Conservation (phyloP, 2,888 invertebrate species). For the Dusona sp. region DNA sequence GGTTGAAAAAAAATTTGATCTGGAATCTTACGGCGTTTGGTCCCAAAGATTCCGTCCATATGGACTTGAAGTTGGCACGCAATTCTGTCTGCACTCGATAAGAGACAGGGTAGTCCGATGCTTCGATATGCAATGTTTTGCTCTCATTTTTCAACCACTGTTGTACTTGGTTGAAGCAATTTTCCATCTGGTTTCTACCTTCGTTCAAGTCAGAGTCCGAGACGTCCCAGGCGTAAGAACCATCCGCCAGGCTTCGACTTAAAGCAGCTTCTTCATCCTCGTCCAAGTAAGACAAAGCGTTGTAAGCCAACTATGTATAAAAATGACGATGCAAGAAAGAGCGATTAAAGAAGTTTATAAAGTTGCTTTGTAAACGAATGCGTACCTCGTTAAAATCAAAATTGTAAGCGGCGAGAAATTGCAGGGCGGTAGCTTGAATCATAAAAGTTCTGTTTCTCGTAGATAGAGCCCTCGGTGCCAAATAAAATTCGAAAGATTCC, state of each 20-base stretch:
- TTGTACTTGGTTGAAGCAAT: conserved; percentile 78
- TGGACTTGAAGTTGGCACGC: conserved; percentile 85
- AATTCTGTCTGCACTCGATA: conserved; percentile 88
- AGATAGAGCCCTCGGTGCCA: conserved; percentile 88
- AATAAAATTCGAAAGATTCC: conserved; percentile 89
- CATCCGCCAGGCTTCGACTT: conserved; percentile 81
- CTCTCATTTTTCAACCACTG: conserved; percentile 81
- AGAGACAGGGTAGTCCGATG: conserved; percentile 85
- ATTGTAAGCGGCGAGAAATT: conserved; percentile 88
- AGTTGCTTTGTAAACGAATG: background rate
- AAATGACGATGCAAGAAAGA: background rate
- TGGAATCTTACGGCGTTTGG: conserved; percentile 70
- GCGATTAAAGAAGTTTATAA: background rate
- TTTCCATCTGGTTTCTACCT: conserved; percentile 80
- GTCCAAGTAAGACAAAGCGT: conserved; percentile 89
- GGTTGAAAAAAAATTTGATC: background rate
- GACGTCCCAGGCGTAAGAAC: conserved; percentile 74
- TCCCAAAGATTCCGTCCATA: conserved; percentile 81
- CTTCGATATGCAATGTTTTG: conserved; percentile 81
- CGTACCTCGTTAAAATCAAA: conserved; percentile 92
- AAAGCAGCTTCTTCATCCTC: conserved; percentile 85
- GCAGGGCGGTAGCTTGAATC: conserved; percentile 88
- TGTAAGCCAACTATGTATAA: conserved; percentile 87
- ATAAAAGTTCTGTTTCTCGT: conserved; percentile 87
- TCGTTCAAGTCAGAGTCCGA: conserved; percentile 73